Base-by-base conservation (phyloP, 2,888 invertebrate species). In the Pyrochroa serraticornis region DNA sequence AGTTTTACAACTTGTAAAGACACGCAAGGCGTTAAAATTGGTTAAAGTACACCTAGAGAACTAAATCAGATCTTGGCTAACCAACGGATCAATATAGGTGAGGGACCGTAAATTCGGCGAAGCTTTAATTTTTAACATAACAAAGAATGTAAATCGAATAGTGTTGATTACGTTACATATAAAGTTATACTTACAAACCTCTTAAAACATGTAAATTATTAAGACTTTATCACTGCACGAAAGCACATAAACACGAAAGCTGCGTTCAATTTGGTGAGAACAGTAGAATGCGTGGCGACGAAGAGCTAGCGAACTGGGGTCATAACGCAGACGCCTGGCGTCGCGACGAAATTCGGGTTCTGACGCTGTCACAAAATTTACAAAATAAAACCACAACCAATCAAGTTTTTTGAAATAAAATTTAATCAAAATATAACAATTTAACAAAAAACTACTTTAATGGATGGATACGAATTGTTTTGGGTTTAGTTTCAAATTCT, bases 251-350 rank as follows among this genome's bases (percentile, higher is more conserved):
- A 51, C 57, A 51, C 51, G 37, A 42, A 67, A 38, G 51, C 43
- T 6, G 65, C 51, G 7, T 30, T 9, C 49, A 49, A 33, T 7
- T 50, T 49, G 31, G 33, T 7, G 31, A 36, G 13, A 31, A 9
- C 14, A 41, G 13, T 22, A 7, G 35, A 46, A 44, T 64, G 64
- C 62, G 64, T 60, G 54, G 56, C 39, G 43, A 45, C 61, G 42
- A 41, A 50, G 46, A 49, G 58, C 49, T 51, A 39, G 31, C 48
- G 37, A 46, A 50, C 46, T 45, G 22, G 57, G 64, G 60, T 64
- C 64, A 64, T 45, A 58, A 58, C 64, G 64, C 64, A 55, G 64
- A 58, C 64, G 64, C 61, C 49, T 38, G 44, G 58, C 39, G 38
- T 35, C 44, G 2, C 9, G 46, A 34, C 46, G 46, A 9, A 36